A percentile compares a stretch with the other conserved stretches of the same genome.
These are phyloP conservation scores for Chrysina gloriosa DNA, from an alignment of 2,888 invertebrate genomes.

Conservation along the genomic window DNA sequence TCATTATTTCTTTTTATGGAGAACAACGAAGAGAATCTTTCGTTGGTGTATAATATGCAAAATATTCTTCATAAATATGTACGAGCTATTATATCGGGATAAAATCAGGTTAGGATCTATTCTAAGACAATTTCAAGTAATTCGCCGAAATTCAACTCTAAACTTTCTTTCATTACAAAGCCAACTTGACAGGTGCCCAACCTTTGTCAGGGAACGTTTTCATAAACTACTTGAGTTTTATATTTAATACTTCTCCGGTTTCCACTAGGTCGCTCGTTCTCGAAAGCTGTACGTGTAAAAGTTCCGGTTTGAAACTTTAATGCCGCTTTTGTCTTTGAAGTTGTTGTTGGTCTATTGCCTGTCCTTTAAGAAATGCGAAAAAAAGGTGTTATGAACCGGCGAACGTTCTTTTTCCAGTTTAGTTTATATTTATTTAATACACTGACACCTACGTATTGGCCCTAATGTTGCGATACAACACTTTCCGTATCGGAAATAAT, in stretches of 20 bases:
- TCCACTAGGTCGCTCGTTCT: neutral
- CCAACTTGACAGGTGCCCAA: neutral
- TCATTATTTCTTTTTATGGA: too few species aligned
- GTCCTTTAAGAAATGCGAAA: neutral
- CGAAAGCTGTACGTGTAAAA: conserved; percentile 9
- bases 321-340: neutral
- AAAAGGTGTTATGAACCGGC: too few species aligned
- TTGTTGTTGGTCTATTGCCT: neutral
- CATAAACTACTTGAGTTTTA: conserved; percentile 20
- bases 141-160: neutral
- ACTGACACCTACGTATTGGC: too few species aligned
- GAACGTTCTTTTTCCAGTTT: too few species aligned
- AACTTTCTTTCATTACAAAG: neutral
- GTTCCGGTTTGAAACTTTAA: conserved; percentile 10
- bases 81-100: neutral
- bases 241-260: neutral
- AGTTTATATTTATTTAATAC: too few species aligned
- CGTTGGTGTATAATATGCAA: too few species aligned
- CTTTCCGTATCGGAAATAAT: too few species aligned
- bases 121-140: neutral
- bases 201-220: conserved; percentile 6
- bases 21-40: too few species aligned
- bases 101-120: neutral
- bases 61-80: too few species aligned
- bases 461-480: too few species aligned